Base-by-base conservation (phyloP, 2,888 invertebrate species). In the Onthophagus sagittarius region DNA sequence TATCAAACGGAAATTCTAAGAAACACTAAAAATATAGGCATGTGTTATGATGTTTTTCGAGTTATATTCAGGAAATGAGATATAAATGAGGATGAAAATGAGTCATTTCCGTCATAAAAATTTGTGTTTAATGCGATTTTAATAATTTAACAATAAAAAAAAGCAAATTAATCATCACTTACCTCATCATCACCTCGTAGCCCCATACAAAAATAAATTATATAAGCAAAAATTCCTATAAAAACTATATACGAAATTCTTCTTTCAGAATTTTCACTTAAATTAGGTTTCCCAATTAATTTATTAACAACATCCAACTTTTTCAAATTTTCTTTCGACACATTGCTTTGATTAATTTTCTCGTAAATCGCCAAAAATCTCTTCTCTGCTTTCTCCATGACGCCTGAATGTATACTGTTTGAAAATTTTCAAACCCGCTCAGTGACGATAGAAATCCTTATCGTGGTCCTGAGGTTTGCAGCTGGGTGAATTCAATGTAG, bases 1-100 rank as follows among this genome's bases (percentile, higher is more conserved):
- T 77, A 73, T 83, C 83, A 14, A 79, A 72, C 9, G 85, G 84
- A 78, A 84, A 81, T 73, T 82, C 81, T 13, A 85, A 67, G 0
- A 84, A 73, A 77, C 85, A 86, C 85, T 85, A 73, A 72, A 81
- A 71, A 32, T 53, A 7, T 39, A 39, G 15, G 32, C 15, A 70
- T 39, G 53, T 70, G 15, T 71, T 15, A 15, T 23, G 23, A 23
- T 23, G 23, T 23, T 23, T 23, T 23, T 23, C 23, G 11, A 32
- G 14, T 71, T 14, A 62, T 11, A 9, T 71, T 13, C 67, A 67
- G 23, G 23, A 23, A 23, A 23, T 23, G 23, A 3, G 23, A 23
- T 23, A 23, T 23, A 23, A 23, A 23, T 23, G 23, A 3, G 23
- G 3, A 2, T 2, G 1, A 23, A 23, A 23, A 23, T 23, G 23